Conservation (phyloP, 1,140 invertebrate species). For the Hylaeus volcanicus region DNA sequence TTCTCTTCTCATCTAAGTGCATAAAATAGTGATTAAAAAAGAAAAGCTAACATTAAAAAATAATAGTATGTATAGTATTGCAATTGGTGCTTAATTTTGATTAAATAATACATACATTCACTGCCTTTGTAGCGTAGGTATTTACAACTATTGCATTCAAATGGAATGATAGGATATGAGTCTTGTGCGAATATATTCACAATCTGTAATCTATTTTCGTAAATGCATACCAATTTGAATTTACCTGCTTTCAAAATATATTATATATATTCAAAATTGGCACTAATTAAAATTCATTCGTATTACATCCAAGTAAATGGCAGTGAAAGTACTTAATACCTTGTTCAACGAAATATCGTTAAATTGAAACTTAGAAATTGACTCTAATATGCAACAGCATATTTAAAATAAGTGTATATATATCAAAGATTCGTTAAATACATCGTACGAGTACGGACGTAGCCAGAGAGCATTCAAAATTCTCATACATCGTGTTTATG, state of each 20-base stretch:
- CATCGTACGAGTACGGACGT: slow-evolving; percentile 42
- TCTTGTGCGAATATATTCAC: slow-evolving; percentile 32
- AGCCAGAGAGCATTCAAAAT: slow-evolving; percentile 37
- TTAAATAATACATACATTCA: slow-evolving; percentile 46
- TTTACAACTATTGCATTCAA: slow-evolving; percentile 4
- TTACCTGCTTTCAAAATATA: slow-evolving; percentile 21
- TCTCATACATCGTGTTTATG: slow-evolving; percentile 66
- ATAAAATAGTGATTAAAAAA: slow-evolving; percentile 37
- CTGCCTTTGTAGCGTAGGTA: slow-evolving; percentile 42
- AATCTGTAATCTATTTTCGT: slow-evolving; percentile 40
- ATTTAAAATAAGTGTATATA: slow-evolving; percentile 52
- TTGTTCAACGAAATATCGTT: slow-evolving; percentile 34
- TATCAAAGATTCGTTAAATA: slow-evolving; percentile 52
- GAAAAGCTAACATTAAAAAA: slow-evolving; percentile 39
- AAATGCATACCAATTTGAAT: slow-evolving; percentile 19
- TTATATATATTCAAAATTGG: slow-evolving; percentile 42
- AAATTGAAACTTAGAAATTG: slow-evolving; percentile 40
- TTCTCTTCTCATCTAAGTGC: slow-evolving; percentile 36
- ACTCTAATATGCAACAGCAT: slow-evolving; percentile 42
- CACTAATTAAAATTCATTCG: slow-evolving; percentile 25
- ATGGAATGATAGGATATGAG: slow-evolving; percentile 28
- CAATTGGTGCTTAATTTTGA: neutral
- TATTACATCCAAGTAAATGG: slow-evolving; percentile 40
- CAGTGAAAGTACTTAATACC: slow-evolving; percentile 58
- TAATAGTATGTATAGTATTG: slow-evolving; percentile 17